Evolutionary conservation across 37 sponge, comb jelly and placozoan genomes (phyloP).

Genomic region (Halisarca cf. caerulea): DNA sequence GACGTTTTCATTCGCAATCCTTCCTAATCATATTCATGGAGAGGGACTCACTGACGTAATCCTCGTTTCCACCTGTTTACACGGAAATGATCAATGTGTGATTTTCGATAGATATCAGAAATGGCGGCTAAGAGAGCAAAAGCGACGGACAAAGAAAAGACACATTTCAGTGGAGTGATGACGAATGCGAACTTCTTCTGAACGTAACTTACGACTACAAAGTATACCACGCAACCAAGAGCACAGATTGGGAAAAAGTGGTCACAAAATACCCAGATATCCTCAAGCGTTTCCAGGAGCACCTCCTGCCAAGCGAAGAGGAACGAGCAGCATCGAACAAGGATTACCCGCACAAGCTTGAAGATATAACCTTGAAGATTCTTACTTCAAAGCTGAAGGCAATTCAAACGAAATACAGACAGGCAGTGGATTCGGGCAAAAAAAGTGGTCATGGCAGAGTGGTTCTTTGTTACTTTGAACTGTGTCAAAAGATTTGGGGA

Average conservation of each 20-base stretch:
- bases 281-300: background rate
- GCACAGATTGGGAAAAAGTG: conserved; percentile 6
- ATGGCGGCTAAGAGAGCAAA: no score
- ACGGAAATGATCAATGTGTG: no score
- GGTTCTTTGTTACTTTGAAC: background rate
- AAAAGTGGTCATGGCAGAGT: conserved; percentile 32
- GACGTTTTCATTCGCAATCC: no score
- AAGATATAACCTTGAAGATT: background rate
- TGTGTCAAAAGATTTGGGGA: conserved; percentile 8
- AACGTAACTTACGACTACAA: conserved; percentile 17
- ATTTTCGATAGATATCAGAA: no score
- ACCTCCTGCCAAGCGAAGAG: background rate
- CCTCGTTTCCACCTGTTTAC: no score
- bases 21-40: no score
- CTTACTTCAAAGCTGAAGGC: conserved; percentile 5
- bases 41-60: no score
- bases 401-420: background rate
- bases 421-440: conserved; percentile 10
- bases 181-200: no score
- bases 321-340: background rate
- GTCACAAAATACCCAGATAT: conserved; percentile 17
- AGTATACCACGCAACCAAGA: background rate
- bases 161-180: no score
- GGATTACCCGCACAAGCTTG: conserved; percentile 12
- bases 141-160: no score